Percentiles rank a stretch among this genome's conserved stretches.
Conservation (phyloP, 1,140 invertebrate species). For the Sitophilus oryzae region DNA sequence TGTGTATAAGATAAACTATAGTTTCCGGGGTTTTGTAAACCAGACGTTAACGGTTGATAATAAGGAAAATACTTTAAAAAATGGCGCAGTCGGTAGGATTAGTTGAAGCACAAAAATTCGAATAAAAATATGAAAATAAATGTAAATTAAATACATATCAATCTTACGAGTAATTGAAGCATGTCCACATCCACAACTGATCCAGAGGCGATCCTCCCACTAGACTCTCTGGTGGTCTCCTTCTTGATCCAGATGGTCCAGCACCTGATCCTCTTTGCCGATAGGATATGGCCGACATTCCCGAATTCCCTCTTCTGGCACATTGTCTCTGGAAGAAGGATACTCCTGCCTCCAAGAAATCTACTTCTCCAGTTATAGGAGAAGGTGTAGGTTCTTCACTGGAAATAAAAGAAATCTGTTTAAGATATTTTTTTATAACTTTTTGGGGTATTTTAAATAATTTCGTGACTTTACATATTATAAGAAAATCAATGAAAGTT, state of each 20-base stretch:
- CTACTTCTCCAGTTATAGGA: constrained; percentile 46
- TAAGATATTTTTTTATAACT: no score
- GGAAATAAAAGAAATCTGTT: constrained; percentile 17
- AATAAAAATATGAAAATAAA: no score
- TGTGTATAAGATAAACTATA: no score
- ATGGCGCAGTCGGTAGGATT: no score
- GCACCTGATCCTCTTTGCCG: constrained; percentile 46
- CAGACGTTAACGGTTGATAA: no score
- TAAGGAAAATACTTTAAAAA: no score
- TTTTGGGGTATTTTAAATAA: no score
- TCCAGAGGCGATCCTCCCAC: constrained; percentile 51
- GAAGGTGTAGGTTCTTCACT: constrained; percentile 41
- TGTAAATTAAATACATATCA: no score
- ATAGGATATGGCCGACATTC: constrained; percentile 46
- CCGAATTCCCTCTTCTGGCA: constrained; percentile 40
- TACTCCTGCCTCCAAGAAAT: constrained; percentile 56
- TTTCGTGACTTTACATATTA: no score
- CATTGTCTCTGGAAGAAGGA: constrained; percentile 50
- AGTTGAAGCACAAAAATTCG: no score
- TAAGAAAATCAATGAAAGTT: no score
- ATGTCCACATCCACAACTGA: constrained; percentile 58
- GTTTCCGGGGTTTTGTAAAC: no score
- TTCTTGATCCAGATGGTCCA: constrained; percentile 39
- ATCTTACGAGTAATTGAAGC: constrained; percentile 61
- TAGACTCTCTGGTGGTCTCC: constrained; percentile 44